Percentiles rank a stretch among this genome's conserved stretches.
These are phyloP conservation scores for Neuroterus valhalla DNA, from an alignment of 1,140 invertebrate genomes.

Conservation along the genomic window DNA sequence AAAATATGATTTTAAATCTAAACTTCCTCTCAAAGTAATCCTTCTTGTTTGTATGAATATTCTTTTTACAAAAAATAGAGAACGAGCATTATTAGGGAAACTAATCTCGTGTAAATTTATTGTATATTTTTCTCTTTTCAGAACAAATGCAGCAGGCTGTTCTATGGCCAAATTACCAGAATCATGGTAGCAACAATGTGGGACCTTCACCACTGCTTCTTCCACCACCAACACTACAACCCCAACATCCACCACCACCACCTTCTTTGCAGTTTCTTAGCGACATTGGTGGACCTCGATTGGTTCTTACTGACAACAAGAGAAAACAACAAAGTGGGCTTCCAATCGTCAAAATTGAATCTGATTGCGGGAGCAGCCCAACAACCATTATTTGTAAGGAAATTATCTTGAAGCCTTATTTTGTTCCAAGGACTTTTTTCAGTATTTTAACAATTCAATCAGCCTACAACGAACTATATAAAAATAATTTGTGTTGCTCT, in stretches of 20 bases:
- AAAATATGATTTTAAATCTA: not conserved
- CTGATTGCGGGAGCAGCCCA: constrained; percentile 73
- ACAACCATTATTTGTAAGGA: constrained; percentile 69
- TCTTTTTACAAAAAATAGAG: not conserved
- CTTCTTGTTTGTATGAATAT: not conserved
- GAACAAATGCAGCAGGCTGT: constrained; percentile 85
- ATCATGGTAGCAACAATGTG: constrained; percentile 64
- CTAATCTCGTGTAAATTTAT: not conserved
- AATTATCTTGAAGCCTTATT: constrained; percentile 23
- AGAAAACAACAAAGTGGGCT: constrained; percentile 78
- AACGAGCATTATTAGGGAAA: not conserved
- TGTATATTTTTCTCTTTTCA: constrained; percentile 59
- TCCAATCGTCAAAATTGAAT: constrained; percentile 82
- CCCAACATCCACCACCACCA: constrained; percentile 81
- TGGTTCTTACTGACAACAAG: constrained; percentile 74
- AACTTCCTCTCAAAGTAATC: not conserved
- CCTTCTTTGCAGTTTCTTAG: constrained; percentile 79
- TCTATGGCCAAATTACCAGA: constrained; percentile 82
- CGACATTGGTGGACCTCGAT: constrained; percentile 74
- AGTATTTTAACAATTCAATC: too few species aligned
- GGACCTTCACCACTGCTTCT: constrained; percentile 78
- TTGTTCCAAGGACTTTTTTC: not conserved
- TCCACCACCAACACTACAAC: constrained; percentile 79
- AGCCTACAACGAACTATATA: too few species aligned
- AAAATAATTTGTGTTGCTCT: too few species aligned